Base-by-base conservation (phyloP, 2,113 vertebrate species). In the Todiramphus saurophagus region DNA sequence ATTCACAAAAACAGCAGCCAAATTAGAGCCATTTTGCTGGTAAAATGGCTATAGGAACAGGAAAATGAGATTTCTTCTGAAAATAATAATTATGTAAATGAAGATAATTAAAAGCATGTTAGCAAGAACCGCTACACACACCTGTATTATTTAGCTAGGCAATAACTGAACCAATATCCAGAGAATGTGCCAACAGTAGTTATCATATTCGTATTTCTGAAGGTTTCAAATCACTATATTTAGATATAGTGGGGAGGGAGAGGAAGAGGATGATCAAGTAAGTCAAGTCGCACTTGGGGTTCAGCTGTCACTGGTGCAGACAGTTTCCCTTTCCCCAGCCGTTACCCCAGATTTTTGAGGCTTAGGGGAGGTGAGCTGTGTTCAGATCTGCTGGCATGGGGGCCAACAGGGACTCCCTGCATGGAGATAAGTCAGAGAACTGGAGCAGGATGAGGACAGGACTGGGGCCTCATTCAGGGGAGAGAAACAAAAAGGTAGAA, bases 331-430 rank as follows among this genome's bases (percentile, higher is more conserved):
- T 62, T 28, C 46, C 21, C 10, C n/a, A 55, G 39, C n/a, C 37
- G 39, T 21, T 10, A 67, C 10, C 21, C 31, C 1, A 0, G 30
- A 62, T 19, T 7, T 25, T 8, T 28, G 33, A 46, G 39, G 44
- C n/a, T 62, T 55, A 3, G 13, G 18, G 37, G 14, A 70, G 33
- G 27, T 0, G 0, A 67, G 18, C 19, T 18, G 30, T 7, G 15
- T 8, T 30, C 64, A 53, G 28, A 44, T 39, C 58, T 48, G 35
- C 25, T 1, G 1, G 24, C 1, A 0, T 0, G 0, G 16, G 10
- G 4, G 19, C 33, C 58, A 37, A 9, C 7, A 30, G 31, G 60
- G 39, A 60, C 21, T 21, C 15, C 35, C 35, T 17, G 24, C 37
- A 27, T 0, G 0, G 19, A 35, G 51, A 46, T 0, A 53, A 41